Conservation (phyloP, 2,888 invertebrate genomes). For the Panzeria rudis region DNA sequence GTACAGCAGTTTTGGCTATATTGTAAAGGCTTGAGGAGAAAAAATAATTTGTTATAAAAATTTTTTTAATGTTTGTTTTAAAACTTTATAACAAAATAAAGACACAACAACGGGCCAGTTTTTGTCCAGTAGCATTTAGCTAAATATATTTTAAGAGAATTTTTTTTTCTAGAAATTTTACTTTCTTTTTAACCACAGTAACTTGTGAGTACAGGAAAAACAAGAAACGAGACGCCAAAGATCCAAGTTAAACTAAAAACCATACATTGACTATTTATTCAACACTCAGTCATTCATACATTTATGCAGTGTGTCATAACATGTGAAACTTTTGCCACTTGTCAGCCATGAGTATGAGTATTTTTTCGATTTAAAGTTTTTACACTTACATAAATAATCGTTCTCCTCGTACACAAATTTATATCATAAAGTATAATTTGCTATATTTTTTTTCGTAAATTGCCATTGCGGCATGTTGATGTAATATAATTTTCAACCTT, state of each 20-base stretch:
- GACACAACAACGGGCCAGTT: too few species aligned
- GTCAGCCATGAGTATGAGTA: slow-evolving; percentile 31
- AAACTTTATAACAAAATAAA: too few species aligned
- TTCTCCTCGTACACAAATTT: neutral
- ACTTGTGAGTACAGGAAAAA: neutral
- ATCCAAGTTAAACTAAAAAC: slow-evolving; percentile 24
- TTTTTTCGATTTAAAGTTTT: slow-evolving; percentile 43
- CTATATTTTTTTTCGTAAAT: slow-evolving; percentile 37
- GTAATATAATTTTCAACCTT: slow-evolving; percentile 61
- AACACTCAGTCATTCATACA: slow-evolving; percentile 30
- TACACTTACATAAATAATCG: slow-evolving; percentile 23
- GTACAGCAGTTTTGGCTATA: too few species aligned
- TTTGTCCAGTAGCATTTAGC: too few species aligned
- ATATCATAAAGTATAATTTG: slow-evolving; percentile 5
- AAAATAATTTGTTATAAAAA: too few species aligned
- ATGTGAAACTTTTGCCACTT: slow-evolving; percentile 57
- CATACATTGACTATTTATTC: slow-evolving; percentile 40
- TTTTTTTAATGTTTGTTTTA: too few species aligned
- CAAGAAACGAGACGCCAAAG: slow-evolving; percentile 48
- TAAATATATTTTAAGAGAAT: too few species aligned
- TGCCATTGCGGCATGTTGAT: slow-evolving; percentile 63
- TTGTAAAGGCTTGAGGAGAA: too few species aligned
- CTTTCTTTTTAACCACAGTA: slow-evolving; percentile 15
- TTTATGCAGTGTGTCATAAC: slow-evolving; percentile 49
- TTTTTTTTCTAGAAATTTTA: too few species aligned